These are phyloP conservation scores for Alligator sinensis DNA, from an alignment of 2,113 vertebrate genomes.

Conservation along the genomic window DNA sequence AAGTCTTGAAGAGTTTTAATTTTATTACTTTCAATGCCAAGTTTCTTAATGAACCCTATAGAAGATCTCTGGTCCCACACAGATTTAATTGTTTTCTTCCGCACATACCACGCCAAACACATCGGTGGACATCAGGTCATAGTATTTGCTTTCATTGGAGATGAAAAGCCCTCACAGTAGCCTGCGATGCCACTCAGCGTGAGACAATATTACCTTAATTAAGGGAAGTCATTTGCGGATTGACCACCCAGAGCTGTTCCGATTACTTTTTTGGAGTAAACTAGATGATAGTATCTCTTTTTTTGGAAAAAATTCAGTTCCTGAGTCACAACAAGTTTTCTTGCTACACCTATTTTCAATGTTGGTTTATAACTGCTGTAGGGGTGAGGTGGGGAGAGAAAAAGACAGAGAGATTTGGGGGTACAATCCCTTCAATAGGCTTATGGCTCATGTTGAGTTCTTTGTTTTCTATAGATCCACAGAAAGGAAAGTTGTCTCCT, in stretches of 20 bases:
- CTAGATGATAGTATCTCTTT: not conserved
- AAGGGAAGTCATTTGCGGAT: not conserved
- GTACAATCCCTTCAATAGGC: not conserved
- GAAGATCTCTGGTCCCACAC: not conserved
- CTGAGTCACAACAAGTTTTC: not conserved
- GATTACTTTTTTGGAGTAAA: not conserved
- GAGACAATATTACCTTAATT: not conserved
- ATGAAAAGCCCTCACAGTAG: not conserved
- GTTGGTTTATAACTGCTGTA: not conserved
- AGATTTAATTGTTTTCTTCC: not conserved
- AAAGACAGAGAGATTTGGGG: not conserved
- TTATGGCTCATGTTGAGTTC: not conserved
- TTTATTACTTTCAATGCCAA: too few relatives aligned
- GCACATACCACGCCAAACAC: too few relatives aligned
- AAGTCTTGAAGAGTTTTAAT: not conserved
- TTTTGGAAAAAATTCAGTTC: not conserved
- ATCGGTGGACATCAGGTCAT: too few relatives aligned
- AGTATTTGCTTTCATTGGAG: too few relatives aligned
- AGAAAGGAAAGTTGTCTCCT: not conserved
- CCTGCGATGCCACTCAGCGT: not conserved
- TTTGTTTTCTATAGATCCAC: not conserved
- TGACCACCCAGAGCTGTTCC: accelerated
- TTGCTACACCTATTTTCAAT: not conserved
- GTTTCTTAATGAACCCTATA: not conserved
- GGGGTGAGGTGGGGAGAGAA: not conserved